A percentile compares a stretch with the other conserved stretches of the same genome.
phyloP scores from a whole-genome alignment of 1,140 invertebrate species.

The Caenorhabditis latens region DNA sequence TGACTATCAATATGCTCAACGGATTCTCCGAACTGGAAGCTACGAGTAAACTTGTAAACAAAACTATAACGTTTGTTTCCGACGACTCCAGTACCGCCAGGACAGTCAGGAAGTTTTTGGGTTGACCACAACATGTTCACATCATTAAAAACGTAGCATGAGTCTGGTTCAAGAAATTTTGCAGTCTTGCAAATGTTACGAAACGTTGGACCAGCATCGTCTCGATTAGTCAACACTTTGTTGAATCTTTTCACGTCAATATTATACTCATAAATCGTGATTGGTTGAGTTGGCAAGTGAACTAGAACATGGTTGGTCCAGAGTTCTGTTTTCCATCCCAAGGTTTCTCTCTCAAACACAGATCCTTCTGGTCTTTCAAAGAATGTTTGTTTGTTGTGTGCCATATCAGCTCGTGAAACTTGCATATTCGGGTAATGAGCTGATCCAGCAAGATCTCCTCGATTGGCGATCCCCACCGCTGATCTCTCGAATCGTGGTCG shows the following conservation, averaged over 20 bases:
- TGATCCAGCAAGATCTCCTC: background rate
- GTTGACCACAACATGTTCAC: slow-evolving; percentile 49
- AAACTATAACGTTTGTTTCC: background rate
- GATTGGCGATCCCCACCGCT: background rate
- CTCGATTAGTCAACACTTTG: background rate
- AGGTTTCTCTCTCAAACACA: too few relatives aligned
- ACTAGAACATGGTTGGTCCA: background rate
- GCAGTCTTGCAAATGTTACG: background rate
- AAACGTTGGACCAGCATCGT: background rate
- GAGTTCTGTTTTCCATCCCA: background rate
- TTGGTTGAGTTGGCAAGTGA: background rate
- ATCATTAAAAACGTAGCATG: slow-evolving; percentile 16
- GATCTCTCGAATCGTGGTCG: background rate
- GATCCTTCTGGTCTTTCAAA: background rate
- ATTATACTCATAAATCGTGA: background rate
- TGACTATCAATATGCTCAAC: background rate
- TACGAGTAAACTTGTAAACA: background rate
- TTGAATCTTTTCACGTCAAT: background rate
- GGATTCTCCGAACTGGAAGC: background rate
- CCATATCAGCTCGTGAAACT: background rate
- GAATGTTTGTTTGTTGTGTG: background rate
- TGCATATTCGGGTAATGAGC: background rate
- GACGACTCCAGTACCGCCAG: background rate
- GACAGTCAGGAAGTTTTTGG: background rate
- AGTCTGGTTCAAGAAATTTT: background rate